Conservation (phyloP, 2,888 invertebrate genomes). For the Caenorhabditis macrosperma region DNA sequence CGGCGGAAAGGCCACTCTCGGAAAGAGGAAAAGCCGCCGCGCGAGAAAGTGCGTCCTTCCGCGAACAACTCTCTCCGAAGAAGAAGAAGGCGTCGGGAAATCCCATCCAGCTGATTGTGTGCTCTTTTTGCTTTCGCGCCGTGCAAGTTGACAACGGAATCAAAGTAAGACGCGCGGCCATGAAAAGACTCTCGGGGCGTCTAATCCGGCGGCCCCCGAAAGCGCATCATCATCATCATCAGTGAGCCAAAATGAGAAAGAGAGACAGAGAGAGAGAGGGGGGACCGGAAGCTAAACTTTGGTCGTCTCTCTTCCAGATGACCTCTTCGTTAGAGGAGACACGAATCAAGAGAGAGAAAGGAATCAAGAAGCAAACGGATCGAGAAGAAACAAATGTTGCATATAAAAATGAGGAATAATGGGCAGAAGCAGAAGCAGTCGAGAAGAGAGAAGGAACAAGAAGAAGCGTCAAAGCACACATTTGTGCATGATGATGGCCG, state of each 20-base stretch:
- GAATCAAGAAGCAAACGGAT: not conserved
- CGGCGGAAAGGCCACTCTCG: not conserved
- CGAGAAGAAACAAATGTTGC: conserved; percentile 1
- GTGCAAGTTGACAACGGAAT: conserved; percentile 1
- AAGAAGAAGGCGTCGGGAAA: not conserved
- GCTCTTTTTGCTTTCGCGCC: not conserved
- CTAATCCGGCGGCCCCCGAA: conserved; percentile 41
- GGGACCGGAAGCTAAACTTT: conserved; percentile 51
- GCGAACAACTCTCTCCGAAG: too few relatives aligned
- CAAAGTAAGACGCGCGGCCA: conserved; percentile 20
- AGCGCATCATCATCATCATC: conserved; percentile 20
- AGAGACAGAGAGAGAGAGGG: too few relatives aligned
- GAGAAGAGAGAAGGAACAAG: conserved; percentile 16
- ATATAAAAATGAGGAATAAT: conserved; percentile 11
- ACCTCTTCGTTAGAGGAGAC: conserved; percentile 37
- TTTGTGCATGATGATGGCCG: conserved; percentile 38
- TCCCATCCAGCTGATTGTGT: conserved; percentile 3
- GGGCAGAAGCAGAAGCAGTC: not conserved
- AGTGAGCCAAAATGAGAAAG: too few relatives aligned
- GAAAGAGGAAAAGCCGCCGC: too few relatives aligned
- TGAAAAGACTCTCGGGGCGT: conserved; percentile 7
- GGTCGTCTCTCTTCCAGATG: conserved; percentile 29
- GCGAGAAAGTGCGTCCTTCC: too few relatives aligned
- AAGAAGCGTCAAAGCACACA: conserved; percentile 21
- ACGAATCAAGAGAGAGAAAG: not conserved